Percentiles rank a stretch among this genome's conserved stretches.
Evolutionary conservation across 1,140 invertebrate species (phyloP).

Genomic region (Orchestia grillus): DNA sequence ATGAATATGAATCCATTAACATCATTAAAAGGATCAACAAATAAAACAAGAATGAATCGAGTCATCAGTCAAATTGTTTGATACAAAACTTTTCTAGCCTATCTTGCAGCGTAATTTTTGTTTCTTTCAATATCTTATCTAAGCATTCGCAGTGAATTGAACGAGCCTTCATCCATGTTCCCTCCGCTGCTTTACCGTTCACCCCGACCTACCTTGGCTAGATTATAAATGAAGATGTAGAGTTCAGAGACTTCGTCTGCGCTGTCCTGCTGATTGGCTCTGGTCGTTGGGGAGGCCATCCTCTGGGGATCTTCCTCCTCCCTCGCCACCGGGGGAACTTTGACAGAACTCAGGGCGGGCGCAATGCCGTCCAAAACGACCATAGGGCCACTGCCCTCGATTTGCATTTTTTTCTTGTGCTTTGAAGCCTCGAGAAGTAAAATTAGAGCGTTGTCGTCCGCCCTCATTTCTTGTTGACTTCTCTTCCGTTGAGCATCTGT

Average conservation of each 20-base stretch:
- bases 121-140: no score
- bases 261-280: not conserved
- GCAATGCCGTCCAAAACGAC: slow-evolving; percentile 14
- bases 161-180: not conserved
- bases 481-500: not conserved
- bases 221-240: slow-evolving; percentile 23
- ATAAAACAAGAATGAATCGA: not conserved
- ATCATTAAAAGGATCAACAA: not conserved
- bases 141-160: not conserved
- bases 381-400: not conserved
- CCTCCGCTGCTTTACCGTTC: not conserved
- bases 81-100: not conserved
- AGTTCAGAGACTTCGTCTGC: not conserved
- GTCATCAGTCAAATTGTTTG: not conserved
- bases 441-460: not conserved
- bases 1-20: not conserved
- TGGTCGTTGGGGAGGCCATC: not conserved
- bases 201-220: not conserved
- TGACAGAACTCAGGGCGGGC: not conserved
- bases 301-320: not conserved
- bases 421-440: slow-evolving; percentile 24
- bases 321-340: not conserved
- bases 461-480: not conserved
- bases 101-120: not conserved
- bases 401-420: slow-evolving; percentile 44